Evolutionary conservation across 2,888 invertebrate species (phyloP).

Genomic region (Torymus texanus): DNA sequence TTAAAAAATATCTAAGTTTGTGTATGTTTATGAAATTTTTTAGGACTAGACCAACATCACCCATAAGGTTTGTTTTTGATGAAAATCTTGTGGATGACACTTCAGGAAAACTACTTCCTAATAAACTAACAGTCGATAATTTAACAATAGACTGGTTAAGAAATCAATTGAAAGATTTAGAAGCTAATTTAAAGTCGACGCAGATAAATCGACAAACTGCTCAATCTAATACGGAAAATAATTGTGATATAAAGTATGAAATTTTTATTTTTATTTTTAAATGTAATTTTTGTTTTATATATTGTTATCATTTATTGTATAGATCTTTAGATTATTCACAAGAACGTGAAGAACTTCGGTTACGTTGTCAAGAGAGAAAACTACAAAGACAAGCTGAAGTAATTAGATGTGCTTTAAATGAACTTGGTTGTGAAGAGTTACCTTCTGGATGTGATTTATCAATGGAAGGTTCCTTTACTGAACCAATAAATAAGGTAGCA

Average conservation of each 20-base stretch:
- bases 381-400: constrained; percentile 88
- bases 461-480: constrained; percentile 72
- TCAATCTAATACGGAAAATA: constrained; percentile 66
- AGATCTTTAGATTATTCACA: constrained; percentile 71
- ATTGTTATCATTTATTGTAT: constrained; percentile 36
- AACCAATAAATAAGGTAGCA: constrained; percentile 69
- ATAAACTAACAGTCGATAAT: constrained; percentile 93
- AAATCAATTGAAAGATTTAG: constrained; percentile 86
- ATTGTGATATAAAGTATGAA: constrained; percentile 67
- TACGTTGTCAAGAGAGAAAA: constrained; percentile 89
- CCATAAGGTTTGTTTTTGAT: constrained; percentile 89
- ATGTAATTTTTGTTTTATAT: constrained; percentile 17
- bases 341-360: constrained; percentile 83
- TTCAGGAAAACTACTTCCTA: constrained; percentile 89
- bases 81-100: constrained; percentile 91
- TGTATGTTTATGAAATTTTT: neutral
- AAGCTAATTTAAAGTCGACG: constrained; percentile 86
- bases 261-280: constrained; percentile 11
- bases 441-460: constrained; percentile 89
- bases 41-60: constrained; percentile 88
- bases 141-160: constrained; percentile 93
- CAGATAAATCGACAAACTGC: constrained; percentile 78
- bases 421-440: constrained; percentile 91
- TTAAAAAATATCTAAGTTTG: no score
- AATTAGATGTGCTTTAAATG: constrained; percentile 89